A percentile compares a stretch with the other conserved stretches of the same genome.
These are phyloP conservation scores for Pogonocherus hispidulus DNA, from an alignment of 2,888 invertebrate genomes.

Conservation along the genomic window DNA sequence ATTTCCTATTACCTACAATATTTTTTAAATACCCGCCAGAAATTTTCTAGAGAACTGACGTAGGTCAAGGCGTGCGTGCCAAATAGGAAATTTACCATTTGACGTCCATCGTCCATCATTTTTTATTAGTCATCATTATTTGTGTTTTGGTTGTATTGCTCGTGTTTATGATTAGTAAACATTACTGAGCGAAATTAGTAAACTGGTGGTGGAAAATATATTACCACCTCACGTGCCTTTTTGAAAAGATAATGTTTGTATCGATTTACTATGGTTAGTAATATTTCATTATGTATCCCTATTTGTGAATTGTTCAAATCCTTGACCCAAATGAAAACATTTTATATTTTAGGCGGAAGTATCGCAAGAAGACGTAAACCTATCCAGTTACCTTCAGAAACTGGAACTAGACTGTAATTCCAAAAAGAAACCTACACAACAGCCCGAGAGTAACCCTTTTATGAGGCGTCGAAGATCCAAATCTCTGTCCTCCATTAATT, in stretches of 20 bases:
- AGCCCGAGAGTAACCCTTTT: constrained; percentile 60
- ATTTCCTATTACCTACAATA: too few species aligned
- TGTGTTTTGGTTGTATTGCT: constrained; percentile 52
- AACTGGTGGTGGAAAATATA: constrained; percentile 20
- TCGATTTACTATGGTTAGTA: constrained; percentile 49
- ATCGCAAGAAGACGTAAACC: constrained; percentile 65
- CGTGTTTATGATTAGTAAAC: constrained; percentile 32
- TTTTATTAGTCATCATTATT: constrained; percentile 58
- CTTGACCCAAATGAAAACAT: constrained; percentile 51
- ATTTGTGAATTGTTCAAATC: constrained; percentile 52
- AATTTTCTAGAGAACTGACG: constrained; percentile 17
- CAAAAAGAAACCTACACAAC: constrained; percentile 26
- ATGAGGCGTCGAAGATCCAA: constrained; percentile 64
- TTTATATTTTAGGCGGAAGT: constrained; percentile 58
- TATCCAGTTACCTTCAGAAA: constrained; percentile 63
- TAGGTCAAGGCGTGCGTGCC: neutral
- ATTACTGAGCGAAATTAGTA: neutral
- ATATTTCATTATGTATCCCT: constrained; percentile 29
- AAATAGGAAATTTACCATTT: neutral
- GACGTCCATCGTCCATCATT: neutral
- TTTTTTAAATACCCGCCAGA: constrained; percentile 20
- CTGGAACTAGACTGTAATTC: constrained; percentile 61
- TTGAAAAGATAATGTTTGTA: constrained; percentile 51
- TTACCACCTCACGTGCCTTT: constrained; percentile 27
- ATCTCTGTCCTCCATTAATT: constrained; percentile 65